Base-by-base conservation (phyloP, 2,113 vertebrate species). In the Columbina picui region DNA sequence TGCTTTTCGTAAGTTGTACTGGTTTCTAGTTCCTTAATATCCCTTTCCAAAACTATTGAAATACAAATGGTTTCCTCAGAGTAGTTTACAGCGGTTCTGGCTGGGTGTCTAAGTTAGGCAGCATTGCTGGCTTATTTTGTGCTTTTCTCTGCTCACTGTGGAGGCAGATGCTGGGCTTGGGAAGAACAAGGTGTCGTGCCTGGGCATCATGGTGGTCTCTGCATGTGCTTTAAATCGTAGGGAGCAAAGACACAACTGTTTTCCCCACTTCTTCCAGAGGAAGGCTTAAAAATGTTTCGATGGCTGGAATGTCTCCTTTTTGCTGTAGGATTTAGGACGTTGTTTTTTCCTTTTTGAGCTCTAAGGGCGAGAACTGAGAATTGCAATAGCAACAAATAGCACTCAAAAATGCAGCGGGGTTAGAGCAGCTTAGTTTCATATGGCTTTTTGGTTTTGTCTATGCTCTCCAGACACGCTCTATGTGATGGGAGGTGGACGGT, bases 351-450 rank as follows among this genome's bases (percentile, higher is more conserved):
- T 39, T 14, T 53, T 41, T 21, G 41, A 38, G 36, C 41, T 79
- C 27, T 63, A 23, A 57, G 38, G 41, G 29, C 18, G 34, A 57
- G 61, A 70, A 43, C 3, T 57, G 67, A 89, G 71, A 47, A 39
- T 39, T 7, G 25, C 38, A 43, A 2, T 34, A 34, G 77, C 32
- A 30, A 29, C 34, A 10, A 10, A 7, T 8, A 26, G 2, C 20
- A 7, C 23, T 26, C n/a, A 8, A 10, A 47, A 23, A 52, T 6
- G 38, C 20, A 12, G n/a, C 17, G 15, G 83, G 56, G 65, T 5
- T 45, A 3, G 4, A 0, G 21, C 12, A 49, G 68, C 52, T 65
- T 16, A 10, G 9, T 27, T 52, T 36, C 12, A 0, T 3, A 0
- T 1, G 38, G 39, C 3, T 39, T 61, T 76, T 23, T 5, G 50